Evolutionary conservation across 2,888 invertebrate species (phyloP).

Genomic region (Drosophila trichaetosa): DNA sequence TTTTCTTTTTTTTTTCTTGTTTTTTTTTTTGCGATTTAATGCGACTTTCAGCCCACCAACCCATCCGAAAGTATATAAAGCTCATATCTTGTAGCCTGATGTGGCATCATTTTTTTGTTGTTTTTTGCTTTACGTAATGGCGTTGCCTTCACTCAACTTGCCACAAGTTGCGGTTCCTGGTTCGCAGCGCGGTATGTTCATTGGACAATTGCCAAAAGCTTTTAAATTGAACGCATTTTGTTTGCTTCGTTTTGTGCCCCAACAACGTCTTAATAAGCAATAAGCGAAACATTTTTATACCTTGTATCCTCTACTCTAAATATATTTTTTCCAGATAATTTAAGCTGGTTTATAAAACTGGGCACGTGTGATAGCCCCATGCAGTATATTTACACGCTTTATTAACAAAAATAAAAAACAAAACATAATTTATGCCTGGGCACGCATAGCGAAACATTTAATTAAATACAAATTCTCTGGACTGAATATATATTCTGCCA

Average conservation of each 20-base stretch:
- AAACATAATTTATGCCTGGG: not conserved
- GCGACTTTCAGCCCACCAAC: not conserved
- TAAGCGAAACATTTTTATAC: slow-evolving; percentile 18
- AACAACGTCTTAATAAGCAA: slow-evolving; percentile 29
- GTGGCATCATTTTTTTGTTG: slow-evolving; percentile 27
- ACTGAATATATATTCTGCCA: not conserved
- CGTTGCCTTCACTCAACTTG: slow-evolving; percentile 8
- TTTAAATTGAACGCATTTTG: slow-evolving; percentile 32
- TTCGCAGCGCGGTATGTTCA: not conserved
- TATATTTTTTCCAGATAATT: not conserved
- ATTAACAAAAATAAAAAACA: not conserved
- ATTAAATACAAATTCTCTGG: not conserved
- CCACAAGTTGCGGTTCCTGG: slow-evolving; percentile 8
- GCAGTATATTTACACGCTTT: not conserved
- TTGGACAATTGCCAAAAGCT: slow-evolving; percentile 31
- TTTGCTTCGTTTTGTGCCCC: slow-evolving; percentile 22
- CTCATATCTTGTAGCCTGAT: slow-evolving; percentile 37
- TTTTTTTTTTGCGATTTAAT: not conserved
- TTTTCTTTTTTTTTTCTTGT: not conserved
- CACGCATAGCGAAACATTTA: not conserved
- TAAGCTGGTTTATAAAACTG: not conserved
- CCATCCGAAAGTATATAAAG: slow-evolving; percentile 7
- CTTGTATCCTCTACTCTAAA: not conserved
- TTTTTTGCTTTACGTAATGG: slow-evolving; percentile 36
- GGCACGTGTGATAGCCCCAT: not conserved